Evolutionary conservation across 1,140 invertebrate genomes (phyloP), one percentile per base, ranked within the genome.

Genomic region (Druon quercuslanigerum): DNA sequence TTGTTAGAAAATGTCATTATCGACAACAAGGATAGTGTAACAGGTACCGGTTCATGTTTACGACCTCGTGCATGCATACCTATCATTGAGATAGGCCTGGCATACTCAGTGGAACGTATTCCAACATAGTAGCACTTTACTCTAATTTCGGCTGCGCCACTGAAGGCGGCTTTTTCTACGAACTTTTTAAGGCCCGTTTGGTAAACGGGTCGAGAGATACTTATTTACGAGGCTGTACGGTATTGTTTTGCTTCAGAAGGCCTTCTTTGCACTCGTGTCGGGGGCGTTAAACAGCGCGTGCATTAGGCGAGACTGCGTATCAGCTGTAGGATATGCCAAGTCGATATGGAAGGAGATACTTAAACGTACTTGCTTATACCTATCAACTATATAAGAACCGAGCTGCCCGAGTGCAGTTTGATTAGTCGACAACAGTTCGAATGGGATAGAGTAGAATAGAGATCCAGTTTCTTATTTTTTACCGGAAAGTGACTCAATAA

Each of bases 221-320:
- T 90, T 87, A 84, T 84, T 84, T 88, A 86, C 82, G 80, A 84
- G 87, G 82, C 86, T 88, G 84, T 89, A 89, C 86, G 85, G 85
- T 86, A 90, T 90, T 90, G 90, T 91, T 90, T 91, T 89, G 88
- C 85, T 90, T 87, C 82, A 88, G 83, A 86, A 86, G 80, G 71
- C 81, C 81, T 40, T 83, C 79, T 82, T 78, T 77, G 79, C 72
- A 73, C 73, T 75, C 51, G 78, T 80, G 76, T 79, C 74, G 79
- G 75, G 85, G 85, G 87, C 87, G 90, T 86, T 90, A 92, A 91
- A 91, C 89, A 91, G 90, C 89, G 89, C 90, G 89, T 90, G 88
- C 84, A 88, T 89, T 82, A 86, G 84, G 82, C 79, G 86, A 82
- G 78, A 85, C 82, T 80, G 78, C 71, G 71, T 84, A 79, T 80